These are phyloP conservation scores for Heptranchias perlo DNA, from an alignment of 2,113 vertebrate genomes.

Conservation along the genomic window DNA sequence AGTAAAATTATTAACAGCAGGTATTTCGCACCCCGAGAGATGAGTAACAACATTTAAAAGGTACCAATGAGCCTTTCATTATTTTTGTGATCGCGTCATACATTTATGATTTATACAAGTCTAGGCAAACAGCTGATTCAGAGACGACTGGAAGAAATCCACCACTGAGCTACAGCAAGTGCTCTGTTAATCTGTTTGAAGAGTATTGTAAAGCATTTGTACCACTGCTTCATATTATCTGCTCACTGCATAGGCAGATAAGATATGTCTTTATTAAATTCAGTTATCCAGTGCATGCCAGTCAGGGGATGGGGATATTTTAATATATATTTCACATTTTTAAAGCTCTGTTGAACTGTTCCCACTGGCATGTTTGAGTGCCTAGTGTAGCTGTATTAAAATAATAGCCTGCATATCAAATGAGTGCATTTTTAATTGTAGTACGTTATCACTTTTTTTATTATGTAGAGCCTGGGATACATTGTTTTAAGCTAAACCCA, in stretches of 20 bases:
- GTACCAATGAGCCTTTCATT: slow-evolving; percentile 3
- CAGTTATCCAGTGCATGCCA: slow-evolving; percentile 77
- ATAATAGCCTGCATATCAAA: background rate
- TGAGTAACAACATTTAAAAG: slow-evolving; percentile 1
- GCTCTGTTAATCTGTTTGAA: slow-evolving; percentile 83
- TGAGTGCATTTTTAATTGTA: background rate
- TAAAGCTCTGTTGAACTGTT: slow-evolving; percentile 19
- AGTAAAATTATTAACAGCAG: background rate
- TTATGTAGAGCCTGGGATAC: background rate
- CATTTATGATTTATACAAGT: slow-evolving; percentile 68
- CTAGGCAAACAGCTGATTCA: slow-evolving; percentile 80
- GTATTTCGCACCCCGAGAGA: background rate
- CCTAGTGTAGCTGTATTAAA: background rate
- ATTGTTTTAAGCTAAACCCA: slow-evolving; percentile 49
- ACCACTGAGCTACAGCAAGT: slow-evolving; percentile 58
- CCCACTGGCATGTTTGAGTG: background rate
- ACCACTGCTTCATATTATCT: slow-evolving; percentile 86
- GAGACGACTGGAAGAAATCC: slow-evolving; percentile 72
- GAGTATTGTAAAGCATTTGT: slow-evolving; percentile 81
- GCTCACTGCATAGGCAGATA: slow-evolving; percentile 79
- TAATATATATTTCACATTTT: slow-evolving; percentile 55
- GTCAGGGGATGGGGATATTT: slow-evolving; percentile 79
- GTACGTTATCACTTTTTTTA: background rate
- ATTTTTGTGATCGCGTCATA: slow-evolving; percentile 65
- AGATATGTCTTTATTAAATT: slow-evolving; percentile 98